Percentiles rank a stretch among this genome's conserved stretches.
Evolutionary conservation across 2,113 vertebrate species (phyloP).

Genomic region (Pangasianodon hypophthalmus): DNA sequence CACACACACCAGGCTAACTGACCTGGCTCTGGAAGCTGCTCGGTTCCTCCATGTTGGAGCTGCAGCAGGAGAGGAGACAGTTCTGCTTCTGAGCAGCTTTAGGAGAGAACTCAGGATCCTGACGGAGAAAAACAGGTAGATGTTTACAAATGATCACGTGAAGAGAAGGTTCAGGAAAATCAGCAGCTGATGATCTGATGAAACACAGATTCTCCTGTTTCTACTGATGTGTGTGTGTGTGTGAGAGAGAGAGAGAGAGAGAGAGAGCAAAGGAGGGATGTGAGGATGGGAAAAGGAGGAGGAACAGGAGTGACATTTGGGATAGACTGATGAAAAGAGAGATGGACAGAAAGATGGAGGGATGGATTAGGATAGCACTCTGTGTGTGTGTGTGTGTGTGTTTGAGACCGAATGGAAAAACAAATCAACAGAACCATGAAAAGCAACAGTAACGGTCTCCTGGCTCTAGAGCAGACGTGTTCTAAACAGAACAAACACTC

Average conservation of each 20-base stretch:
- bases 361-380: background rate
- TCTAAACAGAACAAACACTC: too few relatives aligned
- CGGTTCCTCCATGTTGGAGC: slow-evolving; percentile 69
- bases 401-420: background rate
- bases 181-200: background rate
- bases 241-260: background rate
- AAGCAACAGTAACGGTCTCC: too few relatives aligned
- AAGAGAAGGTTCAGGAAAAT: background rate
- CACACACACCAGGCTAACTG: background rate
- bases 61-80: slow-evolving; percentile 77
- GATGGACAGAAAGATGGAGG: background rate
- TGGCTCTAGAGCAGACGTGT: too few relatives aligned
- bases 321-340: background rate
- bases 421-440: too few relatives aligned
- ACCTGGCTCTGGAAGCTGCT: slow-evolving; percentile 74
- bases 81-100: slow-evolving; percentile 61
- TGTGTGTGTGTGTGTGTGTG: background rate
- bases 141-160: background rate
- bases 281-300: too few relatives aligned
- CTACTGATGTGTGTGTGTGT: too few relatives aligned
- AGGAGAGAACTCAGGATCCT: slow-evolving; percentile 67
- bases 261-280: too few relatives aligned
- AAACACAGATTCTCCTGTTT: background rate
- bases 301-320: background rate
- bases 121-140: background rate